Percentiles rank a stretch among this genome's conserved stretches.
Evolutionary conservation across 2,113 vertebrate genomes (phyloP).

Genomic region (Ahaetulla prasina): DNA sequence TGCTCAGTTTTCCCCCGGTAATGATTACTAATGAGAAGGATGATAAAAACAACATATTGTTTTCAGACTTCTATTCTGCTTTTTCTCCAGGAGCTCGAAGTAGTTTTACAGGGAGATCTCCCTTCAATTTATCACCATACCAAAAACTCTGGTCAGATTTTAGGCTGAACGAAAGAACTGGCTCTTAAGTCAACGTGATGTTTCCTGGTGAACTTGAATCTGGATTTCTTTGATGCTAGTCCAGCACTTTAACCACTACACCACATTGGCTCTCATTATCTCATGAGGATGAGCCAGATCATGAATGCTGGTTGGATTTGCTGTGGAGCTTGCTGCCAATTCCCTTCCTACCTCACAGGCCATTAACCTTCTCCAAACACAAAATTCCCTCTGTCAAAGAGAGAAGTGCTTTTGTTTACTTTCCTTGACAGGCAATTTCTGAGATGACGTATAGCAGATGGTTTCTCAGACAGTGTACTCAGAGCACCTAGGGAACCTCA

Average conservation of each 20-base stretch:
- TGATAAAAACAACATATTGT: not conserved
- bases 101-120: not conserved
- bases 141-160: not conserved
- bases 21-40: not conserved
- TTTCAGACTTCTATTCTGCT: not conserved
- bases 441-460: conserved; percentile 21
- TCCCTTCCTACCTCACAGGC: not conserved
- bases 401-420: not conserved
- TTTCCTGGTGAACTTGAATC: not conserved
- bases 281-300: not conserved
- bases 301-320: not conserved
- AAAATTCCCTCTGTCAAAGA: conserved; percentile 2
- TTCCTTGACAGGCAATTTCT: not conserved
- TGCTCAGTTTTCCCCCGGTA: not conserved
- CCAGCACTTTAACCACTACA: not conserved
- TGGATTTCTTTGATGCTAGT: not conserved
- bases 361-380: conserved; percentile 21
- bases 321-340: conserved; percentile 1
- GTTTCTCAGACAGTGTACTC: not conserved
- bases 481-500: conserved; percentile 1
- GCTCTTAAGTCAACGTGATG: not conserved
- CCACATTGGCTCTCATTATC: not conserved
- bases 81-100: not conserved
- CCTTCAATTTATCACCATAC: not conserved
- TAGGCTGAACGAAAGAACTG: not conserved